phyloP scores from a whole-genome alignment of 2,888 invertebrate species.

The Drosophila kanekoi region DNA sequence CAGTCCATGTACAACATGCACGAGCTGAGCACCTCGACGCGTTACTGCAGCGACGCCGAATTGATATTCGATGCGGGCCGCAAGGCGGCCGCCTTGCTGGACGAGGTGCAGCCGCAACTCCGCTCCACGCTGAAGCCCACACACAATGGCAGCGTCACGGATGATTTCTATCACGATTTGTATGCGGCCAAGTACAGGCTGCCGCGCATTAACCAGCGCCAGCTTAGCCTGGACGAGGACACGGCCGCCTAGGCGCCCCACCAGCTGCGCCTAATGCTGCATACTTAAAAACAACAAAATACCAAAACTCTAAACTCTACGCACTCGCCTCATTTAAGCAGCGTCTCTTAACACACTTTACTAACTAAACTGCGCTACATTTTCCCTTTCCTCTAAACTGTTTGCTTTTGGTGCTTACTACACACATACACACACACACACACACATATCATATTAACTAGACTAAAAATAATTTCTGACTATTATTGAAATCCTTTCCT shows the following conservation, averaged over 20 bases:
- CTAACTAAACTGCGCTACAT: conserved; percentile 41
- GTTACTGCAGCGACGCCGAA: conserved; percentile 70
- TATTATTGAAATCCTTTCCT: conserved; percentile 1
- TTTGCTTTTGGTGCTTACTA: conserved; percentile 34
- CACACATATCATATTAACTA: conserved; percentile 1
- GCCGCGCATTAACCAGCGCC: conserved; percentile 61
- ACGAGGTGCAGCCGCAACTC: conserved; percentile 85
- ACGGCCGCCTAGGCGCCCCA: conserved; percentile 47
- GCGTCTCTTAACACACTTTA: conserved; percentile 35
- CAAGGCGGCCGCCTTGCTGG: conserved; percentile 78
- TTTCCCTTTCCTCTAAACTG: conserved; percentile 5
- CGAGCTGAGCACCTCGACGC: conserved; percentile 64
- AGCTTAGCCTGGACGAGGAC: conserved; percentile 58
- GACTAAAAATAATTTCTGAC: conserved; percentile 2
- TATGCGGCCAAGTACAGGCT: conserved; percentile 66
- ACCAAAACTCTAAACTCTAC: conserved; percentile 16
- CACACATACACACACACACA: conserved; percentile 9
- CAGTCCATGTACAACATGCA: conserved; percentile 83
- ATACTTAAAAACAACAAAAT: neutral
- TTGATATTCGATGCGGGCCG: conserved; percentile 61
- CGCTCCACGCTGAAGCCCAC: conserved; percentile 86
- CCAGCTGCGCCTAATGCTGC: neutral
- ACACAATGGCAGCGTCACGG: conserved; percentile 40
- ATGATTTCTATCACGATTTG: conserved; percentile 69
- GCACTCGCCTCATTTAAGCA: conserved; percentile 49